Evolutionary conservation across 2,797 vertebrate species (phyloP).

Genomic region (Tamandua tetradactyla): DNA sequence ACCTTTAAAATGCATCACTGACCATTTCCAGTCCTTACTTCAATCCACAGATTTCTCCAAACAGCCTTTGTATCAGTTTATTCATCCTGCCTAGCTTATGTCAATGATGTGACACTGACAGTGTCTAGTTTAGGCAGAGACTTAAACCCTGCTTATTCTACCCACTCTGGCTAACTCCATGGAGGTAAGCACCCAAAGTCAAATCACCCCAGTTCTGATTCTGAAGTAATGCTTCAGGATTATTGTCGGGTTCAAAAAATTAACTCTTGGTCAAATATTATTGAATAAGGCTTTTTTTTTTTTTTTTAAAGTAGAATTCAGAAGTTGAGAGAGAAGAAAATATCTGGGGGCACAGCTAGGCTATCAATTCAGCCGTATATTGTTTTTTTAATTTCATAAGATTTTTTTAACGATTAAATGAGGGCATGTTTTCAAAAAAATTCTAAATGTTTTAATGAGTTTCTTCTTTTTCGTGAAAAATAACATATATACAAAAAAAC

Average conservation of each 20-base stretch:
- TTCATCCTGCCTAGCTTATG: no score
- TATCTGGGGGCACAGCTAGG: background rate
- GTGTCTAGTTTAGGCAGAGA: background rate
- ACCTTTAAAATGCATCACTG: background rate
- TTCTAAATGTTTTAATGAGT: no score
- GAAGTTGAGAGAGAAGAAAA: background rate
- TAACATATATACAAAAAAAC: no score
- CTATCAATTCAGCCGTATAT: background rate
- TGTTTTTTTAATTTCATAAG: no score
- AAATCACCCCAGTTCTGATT: background rate
- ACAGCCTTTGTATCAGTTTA: background rate
- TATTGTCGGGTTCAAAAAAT: background rate
- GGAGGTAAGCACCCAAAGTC: background rate
- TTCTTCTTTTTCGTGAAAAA: no score
- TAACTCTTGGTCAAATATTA: background rate
- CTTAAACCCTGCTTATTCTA: background rate
- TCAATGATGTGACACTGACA: background rate
- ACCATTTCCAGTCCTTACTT: background rate
- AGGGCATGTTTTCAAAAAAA: no score
- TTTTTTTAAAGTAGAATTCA: background rate
- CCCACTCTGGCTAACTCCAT: background rate
- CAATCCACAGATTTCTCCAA: background rate
- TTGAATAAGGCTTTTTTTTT: background rate
- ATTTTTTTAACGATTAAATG: no score
- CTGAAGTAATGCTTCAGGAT: background rate